Conservation (phyloP, 1,140 invertebrate genomes). For the Drosophila neocordata region DNA sequence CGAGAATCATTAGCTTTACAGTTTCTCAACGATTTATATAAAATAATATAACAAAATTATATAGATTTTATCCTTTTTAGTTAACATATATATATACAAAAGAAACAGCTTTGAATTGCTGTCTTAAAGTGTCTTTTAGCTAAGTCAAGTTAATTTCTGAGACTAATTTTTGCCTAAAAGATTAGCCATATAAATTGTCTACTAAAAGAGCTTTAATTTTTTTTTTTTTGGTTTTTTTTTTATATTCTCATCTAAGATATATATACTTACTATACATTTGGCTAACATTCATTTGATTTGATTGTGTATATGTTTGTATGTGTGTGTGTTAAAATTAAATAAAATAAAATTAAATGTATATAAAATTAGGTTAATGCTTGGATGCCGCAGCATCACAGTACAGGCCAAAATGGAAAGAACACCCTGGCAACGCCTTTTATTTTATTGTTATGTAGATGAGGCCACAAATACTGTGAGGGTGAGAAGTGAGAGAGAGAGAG, state of each 20-base stretch:
- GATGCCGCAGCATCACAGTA: constrained; percentile 22
- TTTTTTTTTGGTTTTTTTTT: background rate
- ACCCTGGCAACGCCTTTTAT: constrained; percentile 58
- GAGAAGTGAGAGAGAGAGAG: background rate
- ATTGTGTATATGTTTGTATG: constrained; percentile 13
- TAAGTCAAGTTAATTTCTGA: background rate
- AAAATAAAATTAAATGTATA: constrained; percentile 79
- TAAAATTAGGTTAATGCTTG: constrained; percentile 77
- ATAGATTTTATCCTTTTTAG: no score
- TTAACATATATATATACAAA: background rate
- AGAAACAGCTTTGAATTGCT: background rate
- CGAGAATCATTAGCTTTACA: no score
- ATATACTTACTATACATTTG: constrained; percentile 1
- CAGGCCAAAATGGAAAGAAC: constrained; percentile 18
- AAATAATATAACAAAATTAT: no score
- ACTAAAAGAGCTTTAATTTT: background rate
- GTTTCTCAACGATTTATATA: no score
- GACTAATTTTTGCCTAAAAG: background rate
- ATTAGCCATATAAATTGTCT: background rate
- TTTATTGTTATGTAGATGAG: constrained; percentile 82
- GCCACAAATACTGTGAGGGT: constrained; percentile 26
- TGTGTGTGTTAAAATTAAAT: constrained; percentile 80
- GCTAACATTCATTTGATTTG: background rate
- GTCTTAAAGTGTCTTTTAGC: background rate
- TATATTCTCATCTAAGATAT: background rate